Evolutionary conservation across 1,140 invertebrate species (phyloP).

Genomic region (Drosophila murphyi): DNA sequence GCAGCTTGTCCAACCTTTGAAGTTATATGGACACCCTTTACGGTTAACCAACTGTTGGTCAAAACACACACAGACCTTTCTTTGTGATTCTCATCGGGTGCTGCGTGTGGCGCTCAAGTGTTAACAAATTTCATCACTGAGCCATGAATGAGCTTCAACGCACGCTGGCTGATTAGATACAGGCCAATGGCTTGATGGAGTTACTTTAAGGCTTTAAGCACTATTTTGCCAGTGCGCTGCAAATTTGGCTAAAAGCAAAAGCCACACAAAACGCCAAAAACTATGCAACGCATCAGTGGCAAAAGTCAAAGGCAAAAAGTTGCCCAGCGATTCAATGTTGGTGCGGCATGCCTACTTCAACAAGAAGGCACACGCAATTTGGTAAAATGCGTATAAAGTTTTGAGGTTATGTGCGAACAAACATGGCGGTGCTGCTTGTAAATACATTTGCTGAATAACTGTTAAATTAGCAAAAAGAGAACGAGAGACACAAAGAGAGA

Average conservation of each 20-base stretch:
- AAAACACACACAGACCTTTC: conserved; percentile 3
- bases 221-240: conserved; percentile 15
- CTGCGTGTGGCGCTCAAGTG: conserved; percentile 70
- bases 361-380: conserved; percentile 72
- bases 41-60: conserved; percentile 13
- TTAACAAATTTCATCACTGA: conserved; percentile 78
- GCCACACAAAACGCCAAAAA: conserved; percentile 64
- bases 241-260: conserved; percentile 78
- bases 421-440: conserved; percentile 75
- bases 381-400: conserved; percentile 76
- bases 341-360: conserved; percentile 6
- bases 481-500: conserved; percentile 5
- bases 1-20: conserved; percentile 7
- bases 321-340: conserved; percentile 26
- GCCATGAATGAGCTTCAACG: conserved; percentile 73
- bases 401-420: conserved; percentile 70
- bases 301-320: conserved; percentile 69
- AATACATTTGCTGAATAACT: conserved; percentile 81
- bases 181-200: conserved; percentile 11
- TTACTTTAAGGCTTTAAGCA: conserved; percentile 25
- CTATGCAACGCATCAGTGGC: conserved; percentile 67
- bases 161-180: conserved; percentile 70
- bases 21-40: conserved; percentile 13
- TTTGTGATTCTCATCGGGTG: conserved; percentile 15
- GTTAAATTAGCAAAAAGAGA: conserved; percentile 37